A percentile compares a stretch with the other conserved stretches of the same genome.
phyloP scores from a whole-genome alignment of 2,888 invertebrate genomes.

The Brenthis hecate region DNA sequence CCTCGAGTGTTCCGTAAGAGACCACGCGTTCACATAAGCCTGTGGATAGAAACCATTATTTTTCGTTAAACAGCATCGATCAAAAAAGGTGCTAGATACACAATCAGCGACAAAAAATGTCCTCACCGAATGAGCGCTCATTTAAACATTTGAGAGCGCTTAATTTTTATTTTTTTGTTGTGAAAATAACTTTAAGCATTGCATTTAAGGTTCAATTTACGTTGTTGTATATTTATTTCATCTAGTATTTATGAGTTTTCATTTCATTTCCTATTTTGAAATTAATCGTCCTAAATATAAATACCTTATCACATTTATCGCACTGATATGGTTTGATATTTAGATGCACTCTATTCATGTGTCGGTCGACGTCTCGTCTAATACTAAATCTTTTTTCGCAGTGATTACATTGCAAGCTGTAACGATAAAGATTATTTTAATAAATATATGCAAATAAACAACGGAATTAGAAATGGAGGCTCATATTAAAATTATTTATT shows the following conservation, averaged over 20 bases:
- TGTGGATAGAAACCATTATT: conserved; percentile 37
- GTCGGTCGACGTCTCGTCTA: conserved; percentile 58
- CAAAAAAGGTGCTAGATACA: not conserved
- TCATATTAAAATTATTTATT: no score
- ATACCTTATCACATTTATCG: conserved; percentile 68
- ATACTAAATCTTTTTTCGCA: conserved; percentile 64
- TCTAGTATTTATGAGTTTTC: no score
- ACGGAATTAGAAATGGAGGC: no score
- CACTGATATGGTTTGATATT: conserved; percentile 65
- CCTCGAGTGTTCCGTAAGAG: conserved; percentile 59
- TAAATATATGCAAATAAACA: not conserved
- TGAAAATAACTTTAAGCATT: no score
- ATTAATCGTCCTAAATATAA: no score
- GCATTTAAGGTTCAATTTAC: no score
- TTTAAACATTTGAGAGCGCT: no score
- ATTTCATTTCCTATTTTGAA: no score
- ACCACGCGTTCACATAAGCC: conserved; percentile 65
- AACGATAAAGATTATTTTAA: not conserved
- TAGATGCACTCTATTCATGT: conserved; percentile 66
- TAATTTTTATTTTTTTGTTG: no score
- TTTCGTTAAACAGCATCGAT: not conserved
- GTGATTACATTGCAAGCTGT: conserved; percentile 56
- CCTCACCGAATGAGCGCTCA: no score
- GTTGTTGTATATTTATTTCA: no score
- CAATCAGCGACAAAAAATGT: no score